A percentile compares a stretch with the other conserved stretches of the same genome.
phyloP scores from a whole-genome alignment of 2,797 vertebrate genomes.

The Buphagus erythrorhynchus region DNA sequence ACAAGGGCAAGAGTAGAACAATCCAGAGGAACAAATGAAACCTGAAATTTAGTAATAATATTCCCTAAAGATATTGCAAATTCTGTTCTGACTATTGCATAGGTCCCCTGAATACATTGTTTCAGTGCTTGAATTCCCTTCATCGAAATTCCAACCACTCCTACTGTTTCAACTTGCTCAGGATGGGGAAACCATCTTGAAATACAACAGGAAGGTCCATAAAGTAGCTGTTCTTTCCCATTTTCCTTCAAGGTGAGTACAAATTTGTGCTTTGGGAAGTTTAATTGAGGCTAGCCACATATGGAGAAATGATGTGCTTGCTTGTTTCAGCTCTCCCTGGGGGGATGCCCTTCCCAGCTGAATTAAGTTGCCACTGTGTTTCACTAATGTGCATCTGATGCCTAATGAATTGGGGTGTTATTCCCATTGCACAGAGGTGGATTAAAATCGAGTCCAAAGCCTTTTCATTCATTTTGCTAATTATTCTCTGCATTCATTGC shows the following conservation, averaged over 20 bases:
- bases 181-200: background rate
- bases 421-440: conserved; percentile 46
- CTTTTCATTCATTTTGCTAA: conserved; percentile 50
- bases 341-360: conserved; percentile 10
- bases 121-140: background rate
- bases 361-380: conserved; percentile 45
- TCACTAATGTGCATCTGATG: conserved; percentile 29
- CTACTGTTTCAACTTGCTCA: background rate
- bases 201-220: background rate
- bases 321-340: background rate
- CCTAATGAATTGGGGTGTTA: conserved; percentile 54
- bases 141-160: background rate
- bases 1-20: background rate
- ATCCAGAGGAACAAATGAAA: conserved; percentile 1
- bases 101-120: background rate
- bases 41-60: conserved; percentile 14
- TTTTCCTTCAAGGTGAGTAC: background rate
- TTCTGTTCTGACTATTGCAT: background rate
- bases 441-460: conserved; percentile 51
- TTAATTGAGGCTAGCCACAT: background rate
- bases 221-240: background rate
- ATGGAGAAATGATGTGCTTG: background rate
- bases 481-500: conserved; percentile 55
- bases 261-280: background rate
- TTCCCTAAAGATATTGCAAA: background rate